Evolutionary conservation across 2,888 invertebrate species (phyloP), one percentile per base, ranked within the genome.

Genomic region (Morpho helenor): DNA sequence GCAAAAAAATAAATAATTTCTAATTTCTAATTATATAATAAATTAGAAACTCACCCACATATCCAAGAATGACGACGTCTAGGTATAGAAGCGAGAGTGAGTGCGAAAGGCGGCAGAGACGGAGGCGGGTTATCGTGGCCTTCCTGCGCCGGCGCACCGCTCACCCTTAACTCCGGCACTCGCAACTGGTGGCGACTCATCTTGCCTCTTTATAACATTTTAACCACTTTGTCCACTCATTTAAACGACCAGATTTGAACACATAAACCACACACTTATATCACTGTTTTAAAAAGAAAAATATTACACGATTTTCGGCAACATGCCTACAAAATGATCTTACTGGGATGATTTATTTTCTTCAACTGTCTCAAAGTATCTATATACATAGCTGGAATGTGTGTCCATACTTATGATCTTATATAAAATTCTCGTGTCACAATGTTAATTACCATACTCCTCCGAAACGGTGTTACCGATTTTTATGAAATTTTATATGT

Each of bases 41-140:
- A 22, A 43, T 4, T 16, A 45, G 8, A 3, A 8, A 88, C 94
- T 93, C 85, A 95, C 95, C 95, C 91, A 79, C 94, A 94, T 76
- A 95, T 95, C 95, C 95, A 95, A 64, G 95, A 95, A 80, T 95
- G 95, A 66, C 95, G 86, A 55, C 95, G 91, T 58, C 94, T 87
- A 23, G 94, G 93, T 73, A 92, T 91, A 47, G 82, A 87, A 43
- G 91, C 84, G 44, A 92, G 88, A n/a, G 92, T 91, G 52, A 92
- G 90, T 1, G 78, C 85, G 68, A 83, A 87, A 61, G 83, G 89
- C 54, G 84, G 89, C 67, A 82, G 75, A 49, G 84, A 86, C 55
- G 82, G 82, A 23, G 82, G 87, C 58, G 80, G 84, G 72, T 79
- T 89, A 69, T 87, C 92, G 67, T 75, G 80, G 46, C 87, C 87